These are phyloP conservation scores for Bacillus rossius DNA, from an alignment of 1,140 invertebrate species.

Conservation along the genomic window DNA sequence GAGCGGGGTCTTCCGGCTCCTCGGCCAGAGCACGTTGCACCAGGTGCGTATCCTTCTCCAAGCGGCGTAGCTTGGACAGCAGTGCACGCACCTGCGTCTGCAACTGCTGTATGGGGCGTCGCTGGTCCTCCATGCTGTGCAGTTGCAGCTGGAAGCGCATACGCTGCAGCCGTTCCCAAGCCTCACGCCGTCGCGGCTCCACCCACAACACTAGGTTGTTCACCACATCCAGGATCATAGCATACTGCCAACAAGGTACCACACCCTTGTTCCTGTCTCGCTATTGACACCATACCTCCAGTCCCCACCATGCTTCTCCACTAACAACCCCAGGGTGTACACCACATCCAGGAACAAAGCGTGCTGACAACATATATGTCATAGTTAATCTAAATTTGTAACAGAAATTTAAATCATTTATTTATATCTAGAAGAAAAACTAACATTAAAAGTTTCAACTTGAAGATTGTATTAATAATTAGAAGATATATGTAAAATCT, in stretches of 20 bases:
- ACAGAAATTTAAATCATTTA: too few relatives aligned
- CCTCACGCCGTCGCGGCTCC: slow-evolving; percentile 91
- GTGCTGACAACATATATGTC: too few relatives aligned
- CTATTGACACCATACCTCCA: background rate
- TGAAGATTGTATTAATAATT: too few relatives aligned
- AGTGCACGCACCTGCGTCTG: slow-evolving; percentile 71
- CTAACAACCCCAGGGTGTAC: too few relatives aligned
- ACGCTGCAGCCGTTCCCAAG: slow-evolving; percentile 78
- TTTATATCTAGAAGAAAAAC: too few relatives aligned
- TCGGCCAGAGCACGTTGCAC: slow-evolving; percentile 76
- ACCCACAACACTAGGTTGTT: slow-evolving; percentile 96
- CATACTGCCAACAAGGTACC: slow-evolving; percentile 58
- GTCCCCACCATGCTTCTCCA: background rate
- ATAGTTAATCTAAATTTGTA: too few relatives aligned
- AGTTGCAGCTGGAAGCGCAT: slow-evolving; percentile 92
- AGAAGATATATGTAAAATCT: too few relatives aligned
- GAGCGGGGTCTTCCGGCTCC: slow-evolving; percentile 54
- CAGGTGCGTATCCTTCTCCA: slow-evolving; percentile 90
- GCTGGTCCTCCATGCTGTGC: slow-evolving; percentile 83
- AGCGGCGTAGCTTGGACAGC: slow-evolving; percentile 62
- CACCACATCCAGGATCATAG: slow-evolving; percentile 94
- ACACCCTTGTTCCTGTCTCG: background rate
- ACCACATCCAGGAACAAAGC: too few relatives aligned
- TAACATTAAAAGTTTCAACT: too few relatives aligned
- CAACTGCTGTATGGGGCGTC: slow-evolving; percentile 84